Evolutionary conservation across 2,888 invertebrate genomes (phyloP), one percentile per base, ranked within the genome.

Genomic region (Eilema sororculum): DNA sequence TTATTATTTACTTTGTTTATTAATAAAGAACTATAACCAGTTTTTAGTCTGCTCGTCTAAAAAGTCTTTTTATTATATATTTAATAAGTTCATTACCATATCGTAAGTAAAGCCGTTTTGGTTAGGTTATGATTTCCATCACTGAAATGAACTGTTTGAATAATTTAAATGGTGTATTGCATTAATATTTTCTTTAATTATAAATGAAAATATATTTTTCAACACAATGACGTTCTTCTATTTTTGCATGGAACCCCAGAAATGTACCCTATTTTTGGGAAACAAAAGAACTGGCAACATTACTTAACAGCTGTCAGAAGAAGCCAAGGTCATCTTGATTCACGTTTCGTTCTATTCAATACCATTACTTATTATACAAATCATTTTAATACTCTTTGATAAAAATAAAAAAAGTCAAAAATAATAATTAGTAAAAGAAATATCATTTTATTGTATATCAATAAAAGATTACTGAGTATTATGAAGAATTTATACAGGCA

Each of bases 281-380:
- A 66, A 37, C 28, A 52, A 25, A 10, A 6, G 22, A 13, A 64
- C 63, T 73, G 67, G 61, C 60, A 73, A 69, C 67, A 58, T 66
- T 65, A 69, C 28, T 56, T 63, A 13, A 56, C 37, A 46, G 59
- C 71, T 81, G 84, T 86, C 84, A 58, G 4, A 20, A 85, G 75
- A 76, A 74, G 67, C 73, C 83, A 86, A 87, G 85, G 86, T 80
- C 82, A 75, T 78, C 66, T 41, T 63, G 33, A 71, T 59, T 37
- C 62, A 62, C 76, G 78, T 82, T 86, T 71, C 82, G 16, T 79
- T 82, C 61, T 37, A 81, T 20, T 28, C 33, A 24, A 16, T 41
- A 4, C 30, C 4, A 9, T 28, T 28, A 28, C 3, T 28, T 3
- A 4, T 4, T 28, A 28, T 4, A 28, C 5, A 28, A 28, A 28